Evolutionary conservation across 2,797 vertebrate genomes (phyloP).

Genomic region (Tenualosa ilisha): DNA sequence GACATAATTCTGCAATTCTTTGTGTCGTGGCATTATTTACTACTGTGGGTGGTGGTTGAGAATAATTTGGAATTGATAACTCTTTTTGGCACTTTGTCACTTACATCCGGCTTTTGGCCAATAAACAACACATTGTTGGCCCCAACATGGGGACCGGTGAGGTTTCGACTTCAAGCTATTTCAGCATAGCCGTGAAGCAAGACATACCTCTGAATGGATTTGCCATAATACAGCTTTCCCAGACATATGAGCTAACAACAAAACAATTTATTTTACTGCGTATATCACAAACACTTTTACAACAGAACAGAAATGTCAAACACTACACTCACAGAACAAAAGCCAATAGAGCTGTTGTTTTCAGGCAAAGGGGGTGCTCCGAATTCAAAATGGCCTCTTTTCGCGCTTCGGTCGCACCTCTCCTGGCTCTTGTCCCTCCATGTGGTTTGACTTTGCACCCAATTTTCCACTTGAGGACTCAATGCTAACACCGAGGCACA

Average conservation of each 20-base stretch:
- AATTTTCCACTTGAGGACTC: constrained; percentile 91
- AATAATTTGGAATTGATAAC: constrained; percentile 18
- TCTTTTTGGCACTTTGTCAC: constrained; percentile 16
- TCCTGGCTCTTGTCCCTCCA: constrained; percentile 72
- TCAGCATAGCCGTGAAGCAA: neutral
- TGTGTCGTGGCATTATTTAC: neutral
- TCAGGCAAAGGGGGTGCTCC: constrained; percentile 26
- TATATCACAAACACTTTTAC: neutral
- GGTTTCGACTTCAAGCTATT: neutral
- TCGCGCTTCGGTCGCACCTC: constrained; percentile 77
- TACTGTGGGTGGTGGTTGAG: constrained; percentile 1
- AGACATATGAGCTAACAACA: neutral
- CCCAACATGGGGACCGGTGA: neutral
- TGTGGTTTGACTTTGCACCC: constrained; percentile 99
- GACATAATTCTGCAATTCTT: neutral
- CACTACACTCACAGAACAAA: neutral
- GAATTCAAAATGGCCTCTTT: constrained; percentile 52
- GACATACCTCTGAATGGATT: neutral
- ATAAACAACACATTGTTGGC: constrained; percentile 13
- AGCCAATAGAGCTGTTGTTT: constrained; percentile 41
- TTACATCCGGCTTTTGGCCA: neutral
- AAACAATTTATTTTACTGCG: neutral
- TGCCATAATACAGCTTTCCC: neutral
- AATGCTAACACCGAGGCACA: constrained; percentile 87
- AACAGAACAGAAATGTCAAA: neutral